Percentiles rank a stretch among this genome's conserved stretches.
These are phyloP conservation scores for Eremobia ochroleuca DNA, from an alignment of 2,888 invertebrate species.

Conservation along the genomic window DNA sequence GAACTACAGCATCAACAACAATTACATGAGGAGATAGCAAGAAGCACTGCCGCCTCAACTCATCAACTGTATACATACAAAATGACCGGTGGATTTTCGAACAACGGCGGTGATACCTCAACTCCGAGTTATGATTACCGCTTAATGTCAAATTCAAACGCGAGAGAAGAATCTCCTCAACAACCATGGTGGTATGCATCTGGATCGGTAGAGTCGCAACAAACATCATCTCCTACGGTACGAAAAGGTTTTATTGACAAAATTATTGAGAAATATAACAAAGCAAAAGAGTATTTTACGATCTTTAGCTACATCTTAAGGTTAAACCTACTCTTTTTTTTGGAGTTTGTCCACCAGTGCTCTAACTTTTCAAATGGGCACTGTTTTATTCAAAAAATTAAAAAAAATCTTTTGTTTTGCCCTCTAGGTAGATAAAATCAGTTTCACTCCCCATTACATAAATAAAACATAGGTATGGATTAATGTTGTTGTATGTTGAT, in stretches of 20 bases:
- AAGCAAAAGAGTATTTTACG: constrained; percentile 31
- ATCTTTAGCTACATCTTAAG: neutral
- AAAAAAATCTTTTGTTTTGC: neutral
- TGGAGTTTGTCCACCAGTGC: neutral
- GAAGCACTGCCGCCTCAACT: constrained; percentile 87
- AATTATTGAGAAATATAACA: constrained; percentile 32
- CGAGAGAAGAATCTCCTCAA: constrained; percentile 87
- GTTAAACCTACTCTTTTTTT: neutral
- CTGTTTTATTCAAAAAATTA: neutral
- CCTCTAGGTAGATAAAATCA: neutral
- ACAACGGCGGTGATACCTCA: constrained; percentile 92
- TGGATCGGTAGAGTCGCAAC: constrained; percentile 91
- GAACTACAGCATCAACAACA: constrained; percentile 90
- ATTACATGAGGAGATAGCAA: constrained; percentile 87
- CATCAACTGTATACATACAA: constrained; percentile 96
- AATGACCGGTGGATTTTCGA: constrained; percentile 96
- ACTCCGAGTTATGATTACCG: constrained; percentile 94
- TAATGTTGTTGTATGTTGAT: neutral
- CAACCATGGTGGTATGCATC: constrained; percentile 95
- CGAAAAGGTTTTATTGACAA: constrained; percentile 59
- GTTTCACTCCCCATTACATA: neutral
- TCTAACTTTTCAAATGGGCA: neutral
- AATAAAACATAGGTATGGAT: constrained; percentile 6
- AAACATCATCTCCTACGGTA: constrained; percentile 88
- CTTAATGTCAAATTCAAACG: constrained; percentile 91